Conservation (phyloP, 2,888 invertebrate species). For the Dasysyrphus tricinctus region DNA sequence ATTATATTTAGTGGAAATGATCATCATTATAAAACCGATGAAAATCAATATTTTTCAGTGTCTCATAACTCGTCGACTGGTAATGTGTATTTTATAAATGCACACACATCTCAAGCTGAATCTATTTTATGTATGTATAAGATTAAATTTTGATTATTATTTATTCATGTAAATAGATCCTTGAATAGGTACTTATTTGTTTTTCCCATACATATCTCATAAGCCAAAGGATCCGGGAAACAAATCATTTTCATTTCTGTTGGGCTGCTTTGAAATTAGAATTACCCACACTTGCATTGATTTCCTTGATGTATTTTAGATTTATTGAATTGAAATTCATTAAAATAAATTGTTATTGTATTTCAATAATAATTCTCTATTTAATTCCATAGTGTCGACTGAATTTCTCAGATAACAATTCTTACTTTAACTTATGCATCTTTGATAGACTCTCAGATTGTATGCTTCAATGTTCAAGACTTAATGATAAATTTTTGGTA, state of each 20-base stretch:
- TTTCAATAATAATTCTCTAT: neutral
- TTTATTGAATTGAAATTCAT: conserved; percentile 14
- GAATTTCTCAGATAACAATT: neutral
- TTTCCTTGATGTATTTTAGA: neutral
- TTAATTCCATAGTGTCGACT: neutral
- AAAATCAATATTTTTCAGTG: conserved; percentile 23
- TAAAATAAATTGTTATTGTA: neutral
- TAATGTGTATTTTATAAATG: neutral
- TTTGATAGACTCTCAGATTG: conserved; percentile 10
- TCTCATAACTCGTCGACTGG: neutral
- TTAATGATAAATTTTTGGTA: conserved; percentile 2
- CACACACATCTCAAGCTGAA: neutral
- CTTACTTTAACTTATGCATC: neutral
- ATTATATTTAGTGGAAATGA: neutral
- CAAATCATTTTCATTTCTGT: conserved; percentile 13
- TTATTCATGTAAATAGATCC: conserved; percentile 55
- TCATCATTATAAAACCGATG: conserved; percentile 4
- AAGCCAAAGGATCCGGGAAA: conserved; percentile 5
- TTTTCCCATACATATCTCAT: conserved; percentile 27
- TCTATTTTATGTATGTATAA: conserved; percentile 6
- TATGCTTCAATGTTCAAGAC: conserved; percentile 29
- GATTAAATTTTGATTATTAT: conserved; percentile 60
- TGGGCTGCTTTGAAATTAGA: neutral
- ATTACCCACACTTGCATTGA: neutral
- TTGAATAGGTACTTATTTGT: conserved; percentile 23